Evolutionary conservation across 2,888 invertebrate genomes (phyloP).

Genomic region (Drosophila borborema): DNA sequence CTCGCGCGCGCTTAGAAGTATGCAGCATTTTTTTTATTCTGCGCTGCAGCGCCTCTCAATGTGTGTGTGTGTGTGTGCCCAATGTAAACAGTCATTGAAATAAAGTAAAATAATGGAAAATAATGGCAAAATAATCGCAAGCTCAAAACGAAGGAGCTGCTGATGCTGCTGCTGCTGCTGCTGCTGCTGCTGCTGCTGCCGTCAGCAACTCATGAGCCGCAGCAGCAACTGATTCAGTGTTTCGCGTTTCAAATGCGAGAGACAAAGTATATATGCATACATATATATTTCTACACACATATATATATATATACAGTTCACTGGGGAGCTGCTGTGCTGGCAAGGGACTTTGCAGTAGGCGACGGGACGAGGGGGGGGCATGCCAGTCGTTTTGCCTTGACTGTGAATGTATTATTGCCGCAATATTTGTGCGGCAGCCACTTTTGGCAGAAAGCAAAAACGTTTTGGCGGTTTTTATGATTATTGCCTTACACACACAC

Average conservation of each 20-base stretch:
- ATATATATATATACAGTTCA: background rate
- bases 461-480: constrained; percentile 76
- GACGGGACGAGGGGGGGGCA: background rate
- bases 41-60: constrained; percentile 22
- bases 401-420: constrained; percentile 66
- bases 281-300: background rate
- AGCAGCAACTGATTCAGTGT: constrained; percentile 28
- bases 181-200: background rate
- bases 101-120: constrained; percentile 81
- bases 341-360: background rate
- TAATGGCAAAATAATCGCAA: constrained; percentile 80
- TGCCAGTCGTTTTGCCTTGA: constrained; percentile 22
- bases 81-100: constrained; percentile 81
- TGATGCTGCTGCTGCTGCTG: background rate
- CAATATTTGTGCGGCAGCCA: constrained; percentile 57
- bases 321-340: constrained; percentile 3
- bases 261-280: background rate
- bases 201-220: constrained; percentile 22
- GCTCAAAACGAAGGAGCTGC: constrained; percentile 49
- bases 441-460: constrained; percentile 57
- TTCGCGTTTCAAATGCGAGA: constrained; percentile 18
- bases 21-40: constrained; percentile 48
- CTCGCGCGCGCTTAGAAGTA: constrained; percentile 46
- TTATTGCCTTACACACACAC: constrained; percentile 61
- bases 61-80: constrained; percentile 38